Conservation (phyloP, 2,113 vertebrate species). For the Peromyscus maniculatus region DNA sequence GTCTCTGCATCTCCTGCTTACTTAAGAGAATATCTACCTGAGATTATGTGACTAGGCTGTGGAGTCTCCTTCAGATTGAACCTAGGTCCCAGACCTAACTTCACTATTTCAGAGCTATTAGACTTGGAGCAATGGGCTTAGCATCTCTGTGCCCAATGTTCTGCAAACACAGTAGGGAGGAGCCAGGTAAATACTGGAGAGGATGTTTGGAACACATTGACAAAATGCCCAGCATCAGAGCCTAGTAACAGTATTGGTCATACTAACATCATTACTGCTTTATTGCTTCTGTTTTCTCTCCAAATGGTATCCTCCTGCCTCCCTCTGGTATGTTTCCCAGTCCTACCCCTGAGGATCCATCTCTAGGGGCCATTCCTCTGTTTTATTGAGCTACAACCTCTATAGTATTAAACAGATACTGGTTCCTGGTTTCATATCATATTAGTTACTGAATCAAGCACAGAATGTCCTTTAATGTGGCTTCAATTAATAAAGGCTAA, state of each 20-base stretch:
- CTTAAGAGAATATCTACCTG: background rate
- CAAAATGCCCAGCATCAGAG: background rate
- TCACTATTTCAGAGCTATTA: background rate
- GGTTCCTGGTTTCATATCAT: constrained; percentile 33
- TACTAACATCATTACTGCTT: background rate
- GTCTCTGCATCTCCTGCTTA: background rate
- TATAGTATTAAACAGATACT: background rate
- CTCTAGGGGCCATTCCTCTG: background rate
- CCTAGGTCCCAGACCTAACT: background rate
- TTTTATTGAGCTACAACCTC: background rate
- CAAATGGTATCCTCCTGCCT: background rate
- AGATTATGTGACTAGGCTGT: background rate
- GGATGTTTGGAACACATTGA: background rate
- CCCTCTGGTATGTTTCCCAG: background rate
- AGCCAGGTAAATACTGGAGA: background rate
- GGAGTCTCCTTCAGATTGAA: background rate
- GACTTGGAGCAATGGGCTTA: background rate
- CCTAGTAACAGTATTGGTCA: background rate
- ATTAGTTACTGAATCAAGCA: constrained; percentile 46
- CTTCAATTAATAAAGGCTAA: constrained; percentile 70
- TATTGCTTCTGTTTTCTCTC: constrained; percentile 22
- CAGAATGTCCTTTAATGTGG: constrained; percentile 46
- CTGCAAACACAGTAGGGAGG: background rate
- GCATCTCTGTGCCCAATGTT: background rate
- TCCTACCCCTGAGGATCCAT: background rate